Conservation (phyloP, 2,888 invertebrate species). For the Hypolimnas misippus region DNA sequence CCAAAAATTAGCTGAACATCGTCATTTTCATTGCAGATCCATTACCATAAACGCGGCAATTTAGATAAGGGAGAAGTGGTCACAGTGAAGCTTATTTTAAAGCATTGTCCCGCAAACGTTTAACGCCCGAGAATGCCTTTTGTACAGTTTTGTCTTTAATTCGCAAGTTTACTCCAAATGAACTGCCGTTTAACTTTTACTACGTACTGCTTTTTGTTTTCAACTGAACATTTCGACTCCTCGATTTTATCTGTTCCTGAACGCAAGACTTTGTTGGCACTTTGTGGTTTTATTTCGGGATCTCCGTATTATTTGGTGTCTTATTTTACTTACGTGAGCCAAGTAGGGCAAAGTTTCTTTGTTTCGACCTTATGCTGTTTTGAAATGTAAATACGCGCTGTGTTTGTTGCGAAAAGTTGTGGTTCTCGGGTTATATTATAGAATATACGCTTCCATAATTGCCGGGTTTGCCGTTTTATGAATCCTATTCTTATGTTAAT, state of each 20-base stretch:
- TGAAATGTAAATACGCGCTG: conserved; percentile 39
- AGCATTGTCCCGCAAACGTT: conserved; percentile 30
- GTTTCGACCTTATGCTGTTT: conserved; percentile 40
- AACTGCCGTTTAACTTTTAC: conserved; percentile 38
- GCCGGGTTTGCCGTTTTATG: conserved; percentile 2
- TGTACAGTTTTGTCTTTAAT: conserved; percentile 36
- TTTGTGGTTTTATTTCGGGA: conserved; percentile 40
- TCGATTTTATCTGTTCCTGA: conserved; percentile 33
- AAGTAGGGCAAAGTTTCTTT: conserved; percentile 40
- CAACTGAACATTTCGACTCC: conserved; percentile 39
- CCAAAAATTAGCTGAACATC: conserved; percentile 2
- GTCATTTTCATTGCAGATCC: conserved; percentile 15
- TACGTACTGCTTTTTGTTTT: conserved; percentile 36
- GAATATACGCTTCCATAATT: conserved; percentile 6
- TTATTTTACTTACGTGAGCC: conserved; percentile 39
- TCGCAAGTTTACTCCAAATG: conserved; percentile 33
- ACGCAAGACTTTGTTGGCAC: conserved; percentile 36
- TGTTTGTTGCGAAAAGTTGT: conserved; percentile 26
- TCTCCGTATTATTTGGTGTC: conserved; percentile 40
- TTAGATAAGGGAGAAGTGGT: conserved; percentile 31
- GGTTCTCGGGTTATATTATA: conserved; percentile 18
- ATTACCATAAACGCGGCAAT: conserved; percentile 28
- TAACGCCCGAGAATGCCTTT: conserved; percentile 28
- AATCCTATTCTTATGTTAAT: conserved; percentile 2
- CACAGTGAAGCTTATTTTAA: conserved; percentile 21